Evolutionary conservation across 2,113 vertebrate genomes (phyloP), one percentile per base, ranked within the genome.

Genomic region (Heterotis niloticus): DNA sequence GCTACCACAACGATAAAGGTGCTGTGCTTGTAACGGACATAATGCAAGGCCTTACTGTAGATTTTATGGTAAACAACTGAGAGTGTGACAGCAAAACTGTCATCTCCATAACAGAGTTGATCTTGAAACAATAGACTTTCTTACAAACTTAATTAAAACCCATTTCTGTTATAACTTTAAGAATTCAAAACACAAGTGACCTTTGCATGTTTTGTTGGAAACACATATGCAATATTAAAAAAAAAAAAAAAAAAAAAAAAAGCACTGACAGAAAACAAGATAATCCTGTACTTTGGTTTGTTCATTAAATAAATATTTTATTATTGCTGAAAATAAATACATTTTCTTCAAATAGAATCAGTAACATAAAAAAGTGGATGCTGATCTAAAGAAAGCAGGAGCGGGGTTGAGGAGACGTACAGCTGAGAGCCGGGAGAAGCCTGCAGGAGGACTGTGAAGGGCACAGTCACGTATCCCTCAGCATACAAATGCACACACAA

Each of bases 271-370:
- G 57, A 60, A 20, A 71, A 13, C 29, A 51, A 65, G 52, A 64
- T 34, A 26, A 68, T 20, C 23, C 29, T 56, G 26, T 64, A 18
- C 51, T 78, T 57, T 26, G n/a, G 44, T 70, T 80, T 62, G 24
- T 86, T 90, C 87, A 91, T 92, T 90, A 92, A 93, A 92, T 93
- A 93, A 93, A 93, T 92, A 93, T 90, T 92, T 92, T 93, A 92
- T 74, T 81, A 83, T 76, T 91, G 87, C 81, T 85, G 78, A 91
- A 93, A 93, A 92, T 93, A 92, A 92, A 93, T 92, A 93, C 90
- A 92, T 91, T 92, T 92, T 91, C 88, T 92, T 89, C 89, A 91
- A 91, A 92, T 91, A 93, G 88, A 92, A 91, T 92, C 89, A 92
- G 92, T 87, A 89, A 90, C 89, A 91, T 90, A 69, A 79, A 79